Conservation (phyloP, 2,888 invertebrate genomes). For the Cephus rjabovi region DNA sequence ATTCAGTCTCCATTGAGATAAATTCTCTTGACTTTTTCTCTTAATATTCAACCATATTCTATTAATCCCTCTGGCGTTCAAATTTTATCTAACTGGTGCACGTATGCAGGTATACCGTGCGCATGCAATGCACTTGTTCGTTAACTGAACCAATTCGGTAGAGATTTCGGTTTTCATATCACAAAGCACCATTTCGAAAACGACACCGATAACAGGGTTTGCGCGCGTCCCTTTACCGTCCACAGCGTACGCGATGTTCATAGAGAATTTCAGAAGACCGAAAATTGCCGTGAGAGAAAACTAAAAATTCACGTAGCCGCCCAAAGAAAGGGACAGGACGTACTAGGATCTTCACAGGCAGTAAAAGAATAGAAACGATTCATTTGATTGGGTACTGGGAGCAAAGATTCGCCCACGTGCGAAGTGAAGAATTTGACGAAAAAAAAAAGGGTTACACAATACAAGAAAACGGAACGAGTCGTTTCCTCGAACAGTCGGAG, state of each 20-base stretch:
- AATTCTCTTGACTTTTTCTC: background rate
- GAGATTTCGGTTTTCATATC: background rate
- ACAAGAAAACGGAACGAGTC: background rate
- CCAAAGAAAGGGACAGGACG: no score
- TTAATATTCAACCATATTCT: background rate
- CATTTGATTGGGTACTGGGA: background rate
- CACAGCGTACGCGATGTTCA: background rate
- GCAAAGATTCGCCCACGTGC: background rate
- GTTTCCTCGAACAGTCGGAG: background rate
- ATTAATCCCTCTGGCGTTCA: background rate
- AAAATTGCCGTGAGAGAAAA: background rate
- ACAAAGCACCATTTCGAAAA: background rate
- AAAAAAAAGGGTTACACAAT: background rate
- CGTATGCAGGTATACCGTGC: background rate
- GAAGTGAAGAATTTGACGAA: background rate
- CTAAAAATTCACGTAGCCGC: no score
- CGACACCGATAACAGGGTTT: background rate
- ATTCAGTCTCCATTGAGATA: background rate
- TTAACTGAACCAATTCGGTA: no score
- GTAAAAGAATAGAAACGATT: no score
- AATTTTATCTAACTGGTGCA: background rate
- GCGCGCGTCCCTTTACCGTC: background rate
- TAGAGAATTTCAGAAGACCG: background rate
- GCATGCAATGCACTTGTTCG: no score
- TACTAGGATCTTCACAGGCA: no score